These are phyloP conservation scores for Poeciliopsis turrubarensis DNA, from an alignment of 2,113 vertebrate species.

Conservation along the genomic window DNA sequence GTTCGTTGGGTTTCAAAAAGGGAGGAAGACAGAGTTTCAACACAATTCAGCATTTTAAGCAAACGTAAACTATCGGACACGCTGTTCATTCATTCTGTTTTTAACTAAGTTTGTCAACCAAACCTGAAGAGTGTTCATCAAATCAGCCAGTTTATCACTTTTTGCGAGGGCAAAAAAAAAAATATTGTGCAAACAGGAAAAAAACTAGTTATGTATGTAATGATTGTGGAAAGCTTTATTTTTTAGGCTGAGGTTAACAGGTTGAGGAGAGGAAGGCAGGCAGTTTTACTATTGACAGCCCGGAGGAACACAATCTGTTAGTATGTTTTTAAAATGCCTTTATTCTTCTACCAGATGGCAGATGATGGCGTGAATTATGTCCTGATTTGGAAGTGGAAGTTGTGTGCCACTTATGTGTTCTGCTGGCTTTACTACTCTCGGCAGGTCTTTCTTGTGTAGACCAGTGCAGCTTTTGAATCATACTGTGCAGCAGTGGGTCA, in stretches of 20 bases:
- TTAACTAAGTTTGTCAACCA: background rate
- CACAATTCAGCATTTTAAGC: background rate
- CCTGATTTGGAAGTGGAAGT: background rate
- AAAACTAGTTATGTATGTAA: background rate
- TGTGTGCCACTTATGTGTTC: background rate
- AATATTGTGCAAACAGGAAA: background rate
- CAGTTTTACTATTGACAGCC: background rate
- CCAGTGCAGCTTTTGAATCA: background rate
- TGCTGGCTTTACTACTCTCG: background rate
- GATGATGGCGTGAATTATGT: background rate
- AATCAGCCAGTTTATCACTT: background rate
- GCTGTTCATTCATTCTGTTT: background rate
- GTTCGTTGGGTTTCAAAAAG: conserved; percentile 40
- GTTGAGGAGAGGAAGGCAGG: too few species aligned
- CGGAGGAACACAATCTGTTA: background rate
- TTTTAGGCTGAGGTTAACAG: too few species aligned
- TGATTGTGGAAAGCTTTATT: background rate
- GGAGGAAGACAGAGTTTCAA: background rate
- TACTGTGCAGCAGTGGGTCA: background rate
- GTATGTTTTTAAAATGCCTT: background rate
- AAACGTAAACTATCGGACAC: background rate
- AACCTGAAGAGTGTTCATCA: background rate
- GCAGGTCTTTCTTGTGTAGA: background rate
- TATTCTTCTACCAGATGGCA: background rate
- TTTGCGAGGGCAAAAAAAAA: background rate